Base-by-base conservation (phyloP, 2,113 vertebrate genomes). In the Nanorana parkeri region DNA sequence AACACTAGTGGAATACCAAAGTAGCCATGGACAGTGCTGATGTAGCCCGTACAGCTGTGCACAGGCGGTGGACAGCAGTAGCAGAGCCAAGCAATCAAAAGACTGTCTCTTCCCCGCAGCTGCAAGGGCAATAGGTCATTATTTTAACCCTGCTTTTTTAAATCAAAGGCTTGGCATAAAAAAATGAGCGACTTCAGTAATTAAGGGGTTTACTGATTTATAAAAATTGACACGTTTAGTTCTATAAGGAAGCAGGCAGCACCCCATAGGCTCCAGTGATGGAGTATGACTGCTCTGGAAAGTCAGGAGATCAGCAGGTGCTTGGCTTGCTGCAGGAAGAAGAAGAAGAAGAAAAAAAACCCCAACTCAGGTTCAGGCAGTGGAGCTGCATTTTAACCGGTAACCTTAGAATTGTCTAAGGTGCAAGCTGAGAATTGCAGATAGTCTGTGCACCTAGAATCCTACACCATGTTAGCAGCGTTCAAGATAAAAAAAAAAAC, bases 241-340 rank as follows among this genome's bases (percentile, higher is more conserved):
- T n/a, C 54, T 29, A 58, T n/a, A 71, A 51, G 41, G 23, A 29
- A 36, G 32, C 32, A 72, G 52, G 55, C 15, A 68, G 54, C 67
- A 56, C 13, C 67, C 55, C 41, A 23, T 20, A 71, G 56, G 56
- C 56, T 71, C 8, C 10, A 68, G 19, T 28, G 52, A 41, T 58
- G 78, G 26, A 47, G 60, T 24, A 71, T 47, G 55, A 61, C 56
- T 58, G 28, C 47, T 17, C 54, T 36, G 17, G 17, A 36, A 77
- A 63, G 68, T 77, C 24, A 51, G 47, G 32, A 15, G 15, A 79
- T 20, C 77, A 78, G 65, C 77, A 80, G 66, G 77, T 80, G 77
- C 66, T 60, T 19, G 15, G n/a, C 15, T 72, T 28, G n/a, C 71
- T 20, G 58, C 71, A 60, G 36, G 71, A 47, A 47, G 61, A 26